Base-by-base conservation (phyloP, 2,797 vertebrate genomes). In the Thalassophryne amazonica region DNA sequence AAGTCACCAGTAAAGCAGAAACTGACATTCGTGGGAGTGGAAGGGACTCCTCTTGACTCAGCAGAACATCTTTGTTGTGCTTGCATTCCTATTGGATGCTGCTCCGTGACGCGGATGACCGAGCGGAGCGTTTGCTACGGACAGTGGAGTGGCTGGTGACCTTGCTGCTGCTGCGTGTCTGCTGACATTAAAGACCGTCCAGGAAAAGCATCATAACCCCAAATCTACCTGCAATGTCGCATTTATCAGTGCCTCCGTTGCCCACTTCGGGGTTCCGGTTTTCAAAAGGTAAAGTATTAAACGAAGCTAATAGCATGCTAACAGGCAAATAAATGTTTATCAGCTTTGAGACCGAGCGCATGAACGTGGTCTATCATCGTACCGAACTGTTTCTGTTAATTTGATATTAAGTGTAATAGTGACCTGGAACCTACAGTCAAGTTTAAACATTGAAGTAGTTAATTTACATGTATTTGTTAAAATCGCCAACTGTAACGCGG, bases 201-300 rank as follows among this genome's bases (percentile, higher is more conserved):
- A 16, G 10, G 6, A 3, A 15, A 53, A 61, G 25, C 45, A 65
- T 80, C 79, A 3, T 78, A 8, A 32, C 24, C 24, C 15, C 60
- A 6, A 10, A 34, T 51, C 17, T 83, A 31, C 36, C 75, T 2
- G 37, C 47, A 0, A 8, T 73, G 15, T 23, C 62, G 2, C 42
- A 35, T 10, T 11, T 59, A 15, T 19, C 61, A 2, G 13, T 18
- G 22, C 37, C 52, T n/a, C 15, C 38, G 7, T 37, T 69, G 36
- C 4, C 78, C 46, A 51, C 36, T 48, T 38, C 79, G 3, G 85
- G 86, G 22, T 68, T 89, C 33, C 56, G 56, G 22, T 17, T 90
- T 17, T 77, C 80, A 2, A 91, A 88, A 89, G 89, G 90, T 90
- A 80, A 56, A n/a, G 38, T 18, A 21, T n/a, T 5, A 0, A 22